Evolutionary conservation across 2,888 invertebrate genomes (phyloP), one percentile per base, ranked within the genome.

Genomic region (Synanthedon vespiformis): DNA sequence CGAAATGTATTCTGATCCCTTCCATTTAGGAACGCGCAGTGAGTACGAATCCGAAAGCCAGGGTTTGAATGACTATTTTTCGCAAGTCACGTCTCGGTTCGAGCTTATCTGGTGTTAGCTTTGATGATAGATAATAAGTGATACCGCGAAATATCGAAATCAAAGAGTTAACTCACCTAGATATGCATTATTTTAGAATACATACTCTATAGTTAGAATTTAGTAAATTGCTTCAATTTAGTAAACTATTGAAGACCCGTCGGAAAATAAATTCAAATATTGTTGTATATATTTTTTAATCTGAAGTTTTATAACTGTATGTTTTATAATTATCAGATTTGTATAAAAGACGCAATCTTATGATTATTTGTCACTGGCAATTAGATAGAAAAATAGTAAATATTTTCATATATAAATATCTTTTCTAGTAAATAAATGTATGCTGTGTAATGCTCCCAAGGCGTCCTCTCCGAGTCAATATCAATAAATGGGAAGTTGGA

Each of bases 401-500:
- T 34, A 34, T 34, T 34, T 10, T 34, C 34, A 16, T 40, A 52
- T 48, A 34, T 34, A 34, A 34, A 34, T 34, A 34, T 34, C 34
- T 34, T 34, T 34, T 34, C 34, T 34, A 34, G 34, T 34, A 34
- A 34, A 34, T 34, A 34, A 34, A 34, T 34, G 8, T 34, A 2
- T 8, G 34, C 61, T 58, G 61, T 58, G 62, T 62, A 68, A 70
- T 75, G 72, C 74, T 74, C 76, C 72, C 72, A 71, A 72, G 71
- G 77, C 83, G 83, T 83, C 84, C 80, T 83, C 82, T 68, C 74
- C 61, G 77, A 86, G 54, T 86, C 87, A 86, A 87, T 87, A 87
- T 86, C 87, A 86, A 87, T 87, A 87, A 86, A 87, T 85, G 84
- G 77, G 80, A 80, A 78, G 80, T 81, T 76, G 82, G 81, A 79